Evolutionary conservation across 1,140 invertebrate species (phyloP).

Genomic region (Calephelis nemesis): DNA sequence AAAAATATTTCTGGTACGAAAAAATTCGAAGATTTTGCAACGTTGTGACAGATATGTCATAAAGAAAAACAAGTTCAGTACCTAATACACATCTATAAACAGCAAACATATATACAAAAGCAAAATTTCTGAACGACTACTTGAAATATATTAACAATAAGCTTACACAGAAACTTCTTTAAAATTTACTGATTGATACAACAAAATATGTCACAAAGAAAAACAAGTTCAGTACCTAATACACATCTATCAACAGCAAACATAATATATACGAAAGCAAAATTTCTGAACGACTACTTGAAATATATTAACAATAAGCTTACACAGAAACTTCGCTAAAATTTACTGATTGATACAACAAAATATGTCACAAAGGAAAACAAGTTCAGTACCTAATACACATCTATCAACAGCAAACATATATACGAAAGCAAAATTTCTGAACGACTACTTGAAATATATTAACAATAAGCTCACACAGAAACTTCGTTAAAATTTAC

Average conservation of each 20-base stretch:
- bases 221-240: too few relatives aligned
- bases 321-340: background rate
- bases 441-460: background rate
- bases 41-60: too few relatives aligned
- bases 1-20: too few relatives aligned
- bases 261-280: background rate
- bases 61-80: too few relatives aligned
- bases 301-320: background rate
- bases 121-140: background rate
- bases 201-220: too few relatives aligned
- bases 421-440: background rate
- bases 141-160: background rate
- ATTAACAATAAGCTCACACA: background rate
- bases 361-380: too few relatives aligned
- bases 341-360: background rate
- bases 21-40: too few relatives aligned
- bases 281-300: background rate
- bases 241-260: background rate
- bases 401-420: background rate
- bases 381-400: too few relatives aligned
- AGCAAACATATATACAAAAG: background rate
- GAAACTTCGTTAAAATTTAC: conserved; percentile 1
- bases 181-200: background rate
- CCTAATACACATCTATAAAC: background rate
- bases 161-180: background rate